These are phyloP conservation scores for Sarcophilus harrisii DNA, from an alignment of 2,797 vertebrate species.

Conservation along the genomic window DNA sequence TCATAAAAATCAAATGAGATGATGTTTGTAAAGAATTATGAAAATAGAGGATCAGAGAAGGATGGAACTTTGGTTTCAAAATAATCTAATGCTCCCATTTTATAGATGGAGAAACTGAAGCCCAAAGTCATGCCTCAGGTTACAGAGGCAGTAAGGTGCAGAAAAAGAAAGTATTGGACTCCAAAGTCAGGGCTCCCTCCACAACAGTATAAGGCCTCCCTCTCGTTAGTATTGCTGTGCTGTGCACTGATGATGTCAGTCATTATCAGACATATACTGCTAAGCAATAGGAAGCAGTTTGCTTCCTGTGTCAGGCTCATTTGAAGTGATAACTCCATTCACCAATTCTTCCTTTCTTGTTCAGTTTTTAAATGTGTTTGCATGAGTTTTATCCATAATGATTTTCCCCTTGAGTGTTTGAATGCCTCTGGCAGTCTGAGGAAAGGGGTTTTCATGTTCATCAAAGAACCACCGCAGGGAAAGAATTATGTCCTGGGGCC, in stretches of 20 bases:
- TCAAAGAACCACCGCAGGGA: slow-evolving; percentile 13
- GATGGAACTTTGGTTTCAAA: neutral
- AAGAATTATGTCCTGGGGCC: slow-evolving; percentile 1
- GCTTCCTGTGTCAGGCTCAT: slow-evolving; percentile 35
- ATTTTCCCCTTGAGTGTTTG: slow-evolving; percentile 25
- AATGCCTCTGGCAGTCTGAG: slow-evolving; percentile 6
- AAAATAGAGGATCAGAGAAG: neutral
- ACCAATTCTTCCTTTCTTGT: slow-evolving; percentile 36
- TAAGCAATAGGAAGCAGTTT: slow-evolving; percentile 32
- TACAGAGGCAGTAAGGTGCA: neutral
- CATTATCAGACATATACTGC: slow-evolving; percentile 9
- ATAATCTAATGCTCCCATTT: neutral
- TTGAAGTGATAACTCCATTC: slow-evolving; percentile 40
- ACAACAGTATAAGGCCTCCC: neutral
- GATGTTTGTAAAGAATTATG: neutral
- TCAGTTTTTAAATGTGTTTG: slow-evolving; percentile 43
- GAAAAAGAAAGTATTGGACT: neutral
- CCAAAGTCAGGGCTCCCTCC: neutral
- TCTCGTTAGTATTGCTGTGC: neutral
- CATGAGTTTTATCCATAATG: slow-evolving; percentile 14
- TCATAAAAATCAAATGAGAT: neutral
- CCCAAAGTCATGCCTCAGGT: neutral
- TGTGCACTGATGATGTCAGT: slow-evolving; percentile 24
- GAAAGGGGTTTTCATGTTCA: slow-evolving; percentile 36
- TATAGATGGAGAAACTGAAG: neutral